Evolutionary conservation across 30 jellyfish, hydroid and myxozoan genomes (phyloP), one percentile per base, ranked within the genome.

Genomic region (Morbakka virulenta): DNA sequence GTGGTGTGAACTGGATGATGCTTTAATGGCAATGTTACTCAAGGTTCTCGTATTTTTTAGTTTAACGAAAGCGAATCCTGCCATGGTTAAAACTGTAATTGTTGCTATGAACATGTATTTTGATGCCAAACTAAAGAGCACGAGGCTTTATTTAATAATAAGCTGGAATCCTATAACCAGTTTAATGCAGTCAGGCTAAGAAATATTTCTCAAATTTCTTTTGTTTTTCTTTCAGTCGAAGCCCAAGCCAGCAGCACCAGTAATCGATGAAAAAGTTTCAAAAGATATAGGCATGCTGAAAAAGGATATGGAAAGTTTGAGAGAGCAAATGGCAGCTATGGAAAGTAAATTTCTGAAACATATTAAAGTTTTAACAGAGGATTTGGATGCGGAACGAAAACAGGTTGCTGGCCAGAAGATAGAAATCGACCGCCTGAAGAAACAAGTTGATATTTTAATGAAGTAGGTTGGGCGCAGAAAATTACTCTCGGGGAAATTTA

Each of bases 391-490:
- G 1, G 96, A 84, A 72, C 72, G 95, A 34, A 91, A 84, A 62
- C 50, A 49, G 4, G 76, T 91, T 0, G 86, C 88, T 34, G 85
- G 32, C 67, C 67, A 84, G 80, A 84, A 77, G 50, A 85, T 91
- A 28, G 98, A 91, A 72, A 71, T 91, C 9, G 98, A 91, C 72
- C 72, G 98, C 57, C 65, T 91, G 68, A 78, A 84, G 80, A 84
- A 84, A 52, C 82, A 73, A 68, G 78, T 91, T 3, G 69, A 62
- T 21, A 32, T 91, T 0, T 74, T 87, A 31, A n/a, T n/a, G n/a
- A n/a, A n/a, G n/a, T n/a, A n/a, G n/a, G n/a, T n/a, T n/a, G n/a
- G n/a, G n/a, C n/a, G n/a, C n/a, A n/a, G n/a, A n/a, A n/a, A n/a
- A n/a, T n/a, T n/a, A n/a, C n/a, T n/a, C n/a, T n/a, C n/a, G n/a